Conservation (phyloP, 2,888 invertebrate species). For the Escarpia spicata region DNA sequence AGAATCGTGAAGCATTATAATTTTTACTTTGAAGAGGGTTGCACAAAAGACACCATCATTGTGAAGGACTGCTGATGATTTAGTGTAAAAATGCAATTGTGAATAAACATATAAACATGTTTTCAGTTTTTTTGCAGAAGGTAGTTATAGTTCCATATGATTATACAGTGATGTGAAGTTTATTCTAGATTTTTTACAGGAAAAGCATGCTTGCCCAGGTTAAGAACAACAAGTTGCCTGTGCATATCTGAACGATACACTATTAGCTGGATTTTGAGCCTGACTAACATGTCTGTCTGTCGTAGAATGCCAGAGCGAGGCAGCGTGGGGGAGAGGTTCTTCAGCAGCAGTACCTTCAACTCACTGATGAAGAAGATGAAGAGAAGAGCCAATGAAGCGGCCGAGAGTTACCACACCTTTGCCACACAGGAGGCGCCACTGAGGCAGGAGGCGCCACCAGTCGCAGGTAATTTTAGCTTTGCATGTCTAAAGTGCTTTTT, state of each 20-base stretch:
- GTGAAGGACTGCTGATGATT: no score
- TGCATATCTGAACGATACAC: not conserved
- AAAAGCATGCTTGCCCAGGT: no score
- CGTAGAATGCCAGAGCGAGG: conserved; percentile 70
- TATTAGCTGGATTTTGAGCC: not conserved
- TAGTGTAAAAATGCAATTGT: no score
- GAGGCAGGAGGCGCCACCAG: not conserved
- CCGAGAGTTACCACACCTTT: conserved; percentile 60
- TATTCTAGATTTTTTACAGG: no score
- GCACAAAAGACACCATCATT: no score
- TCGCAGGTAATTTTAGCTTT: not conserved
- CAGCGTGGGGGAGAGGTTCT: conserved; percentile 80
- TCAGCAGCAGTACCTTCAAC: conserved; percentile 76
- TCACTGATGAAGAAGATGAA: conserved; percentile 77
- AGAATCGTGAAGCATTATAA: no score
- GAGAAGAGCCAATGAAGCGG: conserved; percentile 74
- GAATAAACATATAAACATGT: no score
- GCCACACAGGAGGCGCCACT: not conserved
- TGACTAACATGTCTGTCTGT: conserved; percentile 27
- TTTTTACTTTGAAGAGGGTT: no score
- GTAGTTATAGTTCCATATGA: no score
- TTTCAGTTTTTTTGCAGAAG: no score
- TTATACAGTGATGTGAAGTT: no score
- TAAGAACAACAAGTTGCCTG: no score
- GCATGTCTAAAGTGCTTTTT: not conserved